Base-by-base conservation (phyloP, 2,113 vertebrate genomes). In the Panthera uncia region DNA sequence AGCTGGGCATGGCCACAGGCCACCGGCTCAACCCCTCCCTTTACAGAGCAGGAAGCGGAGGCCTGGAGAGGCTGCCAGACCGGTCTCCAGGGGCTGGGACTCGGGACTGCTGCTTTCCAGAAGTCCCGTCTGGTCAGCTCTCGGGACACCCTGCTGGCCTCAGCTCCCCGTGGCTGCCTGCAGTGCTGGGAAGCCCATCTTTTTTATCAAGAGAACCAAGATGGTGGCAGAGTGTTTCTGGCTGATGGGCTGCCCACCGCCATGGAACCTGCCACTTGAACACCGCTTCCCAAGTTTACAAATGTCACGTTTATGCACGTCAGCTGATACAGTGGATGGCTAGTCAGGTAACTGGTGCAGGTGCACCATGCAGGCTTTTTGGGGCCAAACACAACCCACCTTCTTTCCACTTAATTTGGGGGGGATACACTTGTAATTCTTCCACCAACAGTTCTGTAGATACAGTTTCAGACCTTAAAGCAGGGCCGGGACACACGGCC, bases 281-380 rank as follows among this genome's bases (percentile, higher is more conserved):
- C 36, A 2, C 45, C 0, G 55, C 2, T 19, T 10, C 80, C 0
- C 0, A 0, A 4, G 2, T 5, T 7, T 5, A 0, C 21, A 2
- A 14, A 7, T 0, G 18, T 1, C 1, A 0, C 0, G 48, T 36
- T 8, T 5, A 2, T 0, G 27, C 33, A 7, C 0, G 81, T 38
- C 55, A 11, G 23, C 33, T 8, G 38, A 1, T 2, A 13, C 2
- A 1, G 73, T 1, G 7, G 14, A 1, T 2, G 4, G 52, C 9
- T 48, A 2, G 31, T 2, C 21, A 41, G 84, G 55, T 4, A 21
- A 36, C 38, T 0, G 14, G 68, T 19, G 36, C 18, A 0, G 4
- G 50, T 12, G 38, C 1, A 5, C 36, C 76, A 25, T 15, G 23
- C 6, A 23, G 79, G 71, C 8, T n/a, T 65, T n/a, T 89, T 10